A percentile compares a stretch with the other conserved stretches of the same genome.
phyloP scores from a whole-genome alignment of 2,113 vertebrate genomes.

The Pygoscelis adeliae region DNA sequence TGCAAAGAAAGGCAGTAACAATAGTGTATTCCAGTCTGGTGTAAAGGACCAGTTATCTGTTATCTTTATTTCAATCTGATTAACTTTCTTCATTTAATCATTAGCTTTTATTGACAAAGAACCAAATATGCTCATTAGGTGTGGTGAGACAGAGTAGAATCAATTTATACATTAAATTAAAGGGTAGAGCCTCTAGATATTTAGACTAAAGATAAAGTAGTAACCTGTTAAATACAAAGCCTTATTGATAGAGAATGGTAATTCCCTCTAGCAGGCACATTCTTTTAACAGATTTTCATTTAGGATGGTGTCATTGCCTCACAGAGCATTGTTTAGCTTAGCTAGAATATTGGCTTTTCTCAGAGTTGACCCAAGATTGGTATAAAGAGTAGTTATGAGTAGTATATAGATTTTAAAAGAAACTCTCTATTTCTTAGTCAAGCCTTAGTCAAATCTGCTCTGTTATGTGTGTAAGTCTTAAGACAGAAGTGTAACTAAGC shows the following conservation, averaged over 20 bases:
- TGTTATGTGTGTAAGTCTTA: not conserved
- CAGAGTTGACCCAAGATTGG: not conserved
- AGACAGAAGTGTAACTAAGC: not conserved
- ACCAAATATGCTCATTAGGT: constrained; percentile 32
- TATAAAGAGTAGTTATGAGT: not conserved
- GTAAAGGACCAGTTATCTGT: not conserved
- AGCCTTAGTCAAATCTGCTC: not conserved
- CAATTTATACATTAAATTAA: constrained; percentile 59
- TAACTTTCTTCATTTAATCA: constrained; percentile 62
- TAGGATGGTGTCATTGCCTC: not conserved
- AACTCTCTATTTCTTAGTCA: not conserved
- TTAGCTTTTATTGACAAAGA: constrained; percentile 62
- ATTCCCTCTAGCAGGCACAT: not conserved
- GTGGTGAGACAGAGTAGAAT: constrained; percentile 12
- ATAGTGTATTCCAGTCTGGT: constrained; percentile 20
- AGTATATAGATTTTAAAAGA: not conserved
- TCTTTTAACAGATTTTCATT: constrained; percentile 13
- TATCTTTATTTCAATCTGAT: constrained; percentile 65
- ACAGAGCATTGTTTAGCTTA: not conserved
- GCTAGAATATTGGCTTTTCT: not conserved
- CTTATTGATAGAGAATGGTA: not conserved
- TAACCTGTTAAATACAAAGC: constrained; percentile 5
- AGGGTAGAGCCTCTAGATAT: constrained; percentile 12
- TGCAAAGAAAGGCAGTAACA: not conserved
- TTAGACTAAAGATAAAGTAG: constrained; percentile 31